Percentiles rank a stretch among this genome's conserved stretches.
Evolutionary conservation across 1,140 invertebrate species (phyloP).

Genomic region (Bombus vancouverensis): DNA sequence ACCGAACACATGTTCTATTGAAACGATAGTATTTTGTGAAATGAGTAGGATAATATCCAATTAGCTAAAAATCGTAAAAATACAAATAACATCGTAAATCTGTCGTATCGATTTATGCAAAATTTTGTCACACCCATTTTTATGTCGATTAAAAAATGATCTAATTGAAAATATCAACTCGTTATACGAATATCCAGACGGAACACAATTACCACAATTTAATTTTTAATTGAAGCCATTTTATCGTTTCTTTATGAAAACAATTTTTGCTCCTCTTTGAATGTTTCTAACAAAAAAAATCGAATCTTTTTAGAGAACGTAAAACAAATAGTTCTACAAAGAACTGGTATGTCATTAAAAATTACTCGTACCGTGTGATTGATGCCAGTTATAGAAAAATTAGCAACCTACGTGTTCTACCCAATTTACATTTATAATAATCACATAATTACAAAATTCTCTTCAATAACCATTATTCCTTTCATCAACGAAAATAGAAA

Average conservation of each 20-base stretch:
- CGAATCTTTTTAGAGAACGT: not conserved
- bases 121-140: not conserved
- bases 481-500: not conserved
- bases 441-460: not conserved
- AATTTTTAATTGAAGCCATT: constrained; percentile 14
- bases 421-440: not conserved
- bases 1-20: not conserved
- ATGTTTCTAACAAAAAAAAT: not conserved
- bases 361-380: not conserved
- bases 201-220: not conserved
- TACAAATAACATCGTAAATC: not conserved
- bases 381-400: not conserved
- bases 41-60: not conserved
- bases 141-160: not conserved
- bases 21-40: not conserved
- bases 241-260: constrained; percentile 9
- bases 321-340: not conserved
- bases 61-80: too few relatives aligned
- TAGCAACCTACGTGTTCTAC: not conserved
- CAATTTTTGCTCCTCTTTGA: constrained; percentile 1
- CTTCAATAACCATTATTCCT: not conserved
- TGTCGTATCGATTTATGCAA: not conserved
- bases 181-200: not conserved
- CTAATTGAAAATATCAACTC: not conserved
- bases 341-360: not conserved